Percentiles rank a stretch among this genome's conserved stretches.
Conservation (phyloP, 2,113 vertebrate genomes). For the Chlamydotis undulata region DNA sequence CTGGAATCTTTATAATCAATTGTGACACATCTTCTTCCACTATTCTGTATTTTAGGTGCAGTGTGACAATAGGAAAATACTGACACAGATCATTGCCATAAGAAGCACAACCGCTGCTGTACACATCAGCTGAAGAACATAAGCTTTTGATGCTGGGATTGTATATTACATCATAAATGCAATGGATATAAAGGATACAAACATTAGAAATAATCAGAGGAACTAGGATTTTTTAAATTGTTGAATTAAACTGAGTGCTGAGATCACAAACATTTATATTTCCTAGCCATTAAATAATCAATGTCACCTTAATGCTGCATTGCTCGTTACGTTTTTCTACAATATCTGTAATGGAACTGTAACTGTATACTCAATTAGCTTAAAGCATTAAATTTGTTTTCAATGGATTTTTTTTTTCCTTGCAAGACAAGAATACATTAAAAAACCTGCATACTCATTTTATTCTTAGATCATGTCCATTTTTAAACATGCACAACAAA, state of each 20-base stretch:
- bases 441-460: background rate
- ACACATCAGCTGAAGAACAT: background rate
- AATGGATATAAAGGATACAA: background rate
- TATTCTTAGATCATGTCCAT: background rate
- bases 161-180: background rate
- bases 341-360: background rate
- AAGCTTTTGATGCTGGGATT: background rate
- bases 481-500: background rate
- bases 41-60: background rate
- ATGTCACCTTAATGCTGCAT: background rate
- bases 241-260: background rate
- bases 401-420: background rate
- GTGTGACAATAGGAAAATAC: background rate
- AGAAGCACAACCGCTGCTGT: background rate
- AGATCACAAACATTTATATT: background rate
- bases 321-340: background rate
- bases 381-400: background rate
- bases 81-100: rapidly evolving
- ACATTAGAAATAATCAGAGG: background rate
- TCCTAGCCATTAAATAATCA: background rate
- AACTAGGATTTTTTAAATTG: background rate
- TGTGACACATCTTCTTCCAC: background rate
- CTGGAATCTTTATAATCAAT: background rate
- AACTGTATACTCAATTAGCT: background rate
- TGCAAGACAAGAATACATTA: background rate